These are phyloP conservation scores for Phytoseiulus persimilis DNA, from an alignment of 2,888 invertebrate species.

Conservation along the genomic window DNA sequence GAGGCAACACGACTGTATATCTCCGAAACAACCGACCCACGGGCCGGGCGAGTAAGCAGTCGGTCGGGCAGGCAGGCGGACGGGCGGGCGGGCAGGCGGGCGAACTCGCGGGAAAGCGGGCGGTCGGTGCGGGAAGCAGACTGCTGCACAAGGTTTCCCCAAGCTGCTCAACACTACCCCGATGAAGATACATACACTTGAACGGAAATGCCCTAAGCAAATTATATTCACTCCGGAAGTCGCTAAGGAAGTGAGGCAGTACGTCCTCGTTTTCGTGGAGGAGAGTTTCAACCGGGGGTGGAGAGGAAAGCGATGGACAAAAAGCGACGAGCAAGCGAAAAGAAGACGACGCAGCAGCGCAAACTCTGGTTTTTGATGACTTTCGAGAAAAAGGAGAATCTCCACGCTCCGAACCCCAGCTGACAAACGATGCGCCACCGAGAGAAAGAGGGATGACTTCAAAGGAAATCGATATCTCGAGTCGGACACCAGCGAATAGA, in stretches of 20 bases:
- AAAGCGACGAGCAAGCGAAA: neutral
- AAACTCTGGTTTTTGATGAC: neutral
- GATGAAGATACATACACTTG: neutral
- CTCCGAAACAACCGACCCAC: neutral
- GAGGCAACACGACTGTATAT: neutral
- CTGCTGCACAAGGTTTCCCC: neutral
- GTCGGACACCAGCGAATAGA: neutral
- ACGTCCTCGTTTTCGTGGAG: neutral
- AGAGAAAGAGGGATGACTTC: neutral
- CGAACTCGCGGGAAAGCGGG: too few species aligned
- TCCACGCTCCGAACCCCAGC: neutral
- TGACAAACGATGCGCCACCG: neutral
- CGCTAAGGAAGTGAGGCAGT: slow-evolving; percentile 31
- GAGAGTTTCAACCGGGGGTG: neutral
- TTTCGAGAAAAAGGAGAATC: neutral
- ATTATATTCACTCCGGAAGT: slow-evolving; percentile 39
- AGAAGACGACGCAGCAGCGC: neutral
- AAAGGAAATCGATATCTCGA: neutral
- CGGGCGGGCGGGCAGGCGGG: too few species aligned
- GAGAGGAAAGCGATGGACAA: neutral
- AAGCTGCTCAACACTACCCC: neutral
- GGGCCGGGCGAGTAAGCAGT: neutral
- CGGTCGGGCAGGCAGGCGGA: neutral
- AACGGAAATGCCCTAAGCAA: slow-evolving; percentile 38
- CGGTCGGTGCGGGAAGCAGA: neutral